Percentiles rank a stretch among this genome's conserved stretches.
phyloP scores from a whole-genome alignment of 2,113 vertebrate genomes.

The Sylvietta virens region DNA sequence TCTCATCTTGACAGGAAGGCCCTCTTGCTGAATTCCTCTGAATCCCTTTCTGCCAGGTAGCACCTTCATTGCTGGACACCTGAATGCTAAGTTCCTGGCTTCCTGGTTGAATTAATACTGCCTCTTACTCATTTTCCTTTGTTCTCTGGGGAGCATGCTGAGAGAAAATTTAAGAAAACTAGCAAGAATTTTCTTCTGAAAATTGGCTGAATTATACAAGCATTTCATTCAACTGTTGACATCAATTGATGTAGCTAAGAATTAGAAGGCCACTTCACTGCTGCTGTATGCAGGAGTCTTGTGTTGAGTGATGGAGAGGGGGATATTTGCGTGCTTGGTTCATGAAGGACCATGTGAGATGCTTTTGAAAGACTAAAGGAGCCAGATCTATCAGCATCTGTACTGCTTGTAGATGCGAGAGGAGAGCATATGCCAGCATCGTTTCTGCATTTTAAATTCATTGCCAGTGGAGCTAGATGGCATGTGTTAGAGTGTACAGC shows the following conservation, averaged over 20 bases:
- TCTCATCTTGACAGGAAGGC: not conserved
- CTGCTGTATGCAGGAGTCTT: not conserved
- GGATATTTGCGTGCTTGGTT: not conserved
- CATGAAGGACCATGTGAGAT: not conserved
- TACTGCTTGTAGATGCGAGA: not conserved
- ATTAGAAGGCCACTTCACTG: not conserved
- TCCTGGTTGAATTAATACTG: not conserved
- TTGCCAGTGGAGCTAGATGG: not conserved
- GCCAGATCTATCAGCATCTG: not conserved
- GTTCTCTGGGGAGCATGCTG: not conserved
- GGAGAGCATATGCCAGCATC: not conserved
- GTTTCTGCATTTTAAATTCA: not conserved
- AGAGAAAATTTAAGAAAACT: not conserved
- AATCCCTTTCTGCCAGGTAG: not conserved
- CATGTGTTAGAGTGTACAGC: not conserved
- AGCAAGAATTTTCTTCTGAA: not conserved
- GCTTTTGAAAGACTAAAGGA: not conserved
- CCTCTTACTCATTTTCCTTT: not conserved
- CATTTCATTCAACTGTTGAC: not conserved
- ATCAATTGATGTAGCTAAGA: not conserved
- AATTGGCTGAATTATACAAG: not conserved
- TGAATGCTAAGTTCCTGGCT: not conserved
- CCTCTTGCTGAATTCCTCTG: not conserved
- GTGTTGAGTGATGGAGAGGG: not conserved
- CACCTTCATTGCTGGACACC: not conserved